These are phyloP conservation scores for Drosophila carrolli DNA, from an alignment of 1,140 invertebrate genomes.

Conservation along the genomic window DNA sequence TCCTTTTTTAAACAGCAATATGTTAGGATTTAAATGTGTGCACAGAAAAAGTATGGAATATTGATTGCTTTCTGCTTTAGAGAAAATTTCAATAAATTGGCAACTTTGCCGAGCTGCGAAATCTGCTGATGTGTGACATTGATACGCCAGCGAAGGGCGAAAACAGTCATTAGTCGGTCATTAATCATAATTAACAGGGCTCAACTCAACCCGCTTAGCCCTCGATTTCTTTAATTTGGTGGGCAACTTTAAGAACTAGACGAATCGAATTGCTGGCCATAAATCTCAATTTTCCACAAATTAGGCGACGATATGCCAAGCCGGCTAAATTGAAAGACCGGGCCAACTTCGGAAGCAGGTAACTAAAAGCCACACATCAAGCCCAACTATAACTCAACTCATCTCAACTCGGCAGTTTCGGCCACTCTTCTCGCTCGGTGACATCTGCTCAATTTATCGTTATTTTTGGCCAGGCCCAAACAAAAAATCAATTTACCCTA, in stretches of 20 bases:
- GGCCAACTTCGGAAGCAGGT: conserved; percentile 26
- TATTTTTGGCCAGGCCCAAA: conserved; percentile 65
- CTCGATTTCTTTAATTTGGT: conserved; percentile 22
- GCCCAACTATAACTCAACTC: conserved; percentile 75
- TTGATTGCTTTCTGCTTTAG: conserved; percentile 40
- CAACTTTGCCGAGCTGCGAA: conserved; percentile 13
- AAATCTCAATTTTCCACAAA: conserved; percentile 80
- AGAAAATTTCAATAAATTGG: conserved; percentile 41
- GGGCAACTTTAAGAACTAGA: conserved; percentile 43
- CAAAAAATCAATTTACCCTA: conserved; percentile 80
- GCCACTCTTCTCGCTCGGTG: conserved; percentile 45
- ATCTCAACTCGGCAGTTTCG: conserved; percentile 40
- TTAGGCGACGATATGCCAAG: conserved; percentile 78
- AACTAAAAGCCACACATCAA: conserved; percentile 71
- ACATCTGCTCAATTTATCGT: conserved; percentile 82
- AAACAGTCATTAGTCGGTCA: conserved; percentile 61
- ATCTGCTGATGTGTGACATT: conserved; percentile 53
- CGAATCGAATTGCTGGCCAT: conserved; percentile 46
- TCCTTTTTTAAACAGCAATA: conserved; percentile 63
- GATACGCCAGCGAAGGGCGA: conserved; percentile 17
- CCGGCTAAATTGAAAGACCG: conserved; percentile 4
- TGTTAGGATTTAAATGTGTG: conserved; percentile 68
- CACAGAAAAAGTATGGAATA: conserved; percentile 9
- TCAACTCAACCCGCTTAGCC: conserved; percentile 13
- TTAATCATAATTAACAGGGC: conserved; percentile 72